Evolutionary conservation across 2,888 invertebrate genomes (phyloP).

Genomic region (Agrilus mali): DNA sequence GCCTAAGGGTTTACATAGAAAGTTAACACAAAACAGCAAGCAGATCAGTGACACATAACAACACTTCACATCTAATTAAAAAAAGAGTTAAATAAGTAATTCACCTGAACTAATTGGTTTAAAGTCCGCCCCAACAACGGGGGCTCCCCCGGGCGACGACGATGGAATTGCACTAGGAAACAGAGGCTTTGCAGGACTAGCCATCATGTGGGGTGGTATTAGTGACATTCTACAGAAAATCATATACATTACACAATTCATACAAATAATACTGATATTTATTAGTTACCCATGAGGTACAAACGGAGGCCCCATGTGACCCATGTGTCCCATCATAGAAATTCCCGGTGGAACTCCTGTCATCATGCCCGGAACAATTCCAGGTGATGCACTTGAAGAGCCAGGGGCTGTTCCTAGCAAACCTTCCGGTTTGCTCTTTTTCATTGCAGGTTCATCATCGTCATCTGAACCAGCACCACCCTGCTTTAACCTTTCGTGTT

Average conservation of each 20-base stretch:
- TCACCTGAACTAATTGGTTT: conserved; percentile 44
- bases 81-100: conserved; percentile 31
- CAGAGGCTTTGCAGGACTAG: conserved; percentile 55
- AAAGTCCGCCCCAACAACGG: conserved; percentile 47
- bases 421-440: conserved; percentile 61
- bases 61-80: neutral
- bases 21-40: too few relatives aligned
- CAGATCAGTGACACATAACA: neutral
- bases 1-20: too few relatives aligned
- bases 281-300: conserved; percentile 18
- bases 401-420: conserved; percentile 50
- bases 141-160: conserved; percentile 41
- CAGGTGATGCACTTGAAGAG: conserved; percentile 41
- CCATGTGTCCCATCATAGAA: conserved; percentile 61
- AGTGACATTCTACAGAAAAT: conserved; percentile 37
- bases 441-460: conserved; percentile 70
- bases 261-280: conserved; percentile 23
- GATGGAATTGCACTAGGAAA: conserved; percentile 67
- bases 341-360: conserved; percentile 45
- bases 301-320: conserved; percentile 34
- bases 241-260: conserved; percentile 5
- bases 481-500: conserved; percentile 79
- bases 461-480: conserved; percentile 56
- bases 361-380: conserved; percentile 57
- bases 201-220: conserved; percentile 43